Evolutionary conservation across 2,797 vertebrate species (phyloP).

Genomic region (Melopsittacus undulatus): DNA sequence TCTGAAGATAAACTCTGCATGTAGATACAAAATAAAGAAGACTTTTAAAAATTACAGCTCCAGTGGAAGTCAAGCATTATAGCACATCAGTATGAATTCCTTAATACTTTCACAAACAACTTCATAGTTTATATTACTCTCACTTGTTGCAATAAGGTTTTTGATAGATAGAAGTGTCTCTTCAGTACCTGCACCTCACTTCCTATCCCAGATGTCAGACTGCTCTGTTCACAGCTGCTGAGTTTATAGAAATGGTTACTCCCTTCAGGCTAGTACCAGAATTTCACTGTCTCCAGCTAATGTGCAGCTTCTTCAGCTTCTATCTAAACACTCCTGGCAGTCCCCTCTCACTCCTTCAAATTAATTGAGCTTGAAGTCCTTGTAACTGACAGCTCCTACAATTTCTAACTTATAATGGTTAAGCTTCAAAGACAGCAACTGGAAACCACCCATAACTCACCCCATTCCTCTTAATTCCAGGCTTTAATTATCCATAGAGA

Average conservation of each 20-base stretch:
- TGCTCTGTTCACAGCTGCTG: neutral
- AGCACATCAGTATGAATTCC: neutral
- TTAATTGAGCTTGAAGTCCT: neutral
- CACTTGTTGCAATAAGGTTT: neutral
- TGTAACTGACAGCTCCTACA: neutral
- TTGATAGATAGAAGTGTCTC: neutral
- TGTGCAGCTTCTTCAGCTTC: neutral
- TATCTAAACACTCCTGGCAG: neutral
- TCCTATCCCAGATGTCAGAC: neutral
- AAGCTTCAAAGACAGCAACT: neutral
- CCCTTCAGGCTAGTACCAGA: neutral
- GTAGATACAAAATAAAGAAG: neutral
- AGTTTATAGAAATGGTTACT: neutral
- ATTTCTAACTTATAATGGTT: neutral
- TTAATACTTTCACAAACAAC: neutral
- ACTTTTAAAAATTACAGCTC: neutral
- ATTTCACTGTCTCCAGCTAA: neutral
- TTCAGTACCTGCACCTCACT: neutral
- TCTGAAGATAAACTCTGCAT: slow-evolving; percentile 79
- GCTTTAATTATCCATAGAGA: neutral
- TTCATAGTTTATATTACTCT: neutral
- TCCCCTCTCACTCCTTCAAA: neutral
- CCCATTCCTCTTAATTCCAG: neutral
- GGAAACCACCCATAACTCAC: neutral
- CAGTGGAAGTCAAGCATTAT: neutral